A percentile compares a stretch with the other conserved stretches of the same genome.
Conservation (phyloP, 2,888 invertebrate species). For the Stenotaenia linearis region DNA sequence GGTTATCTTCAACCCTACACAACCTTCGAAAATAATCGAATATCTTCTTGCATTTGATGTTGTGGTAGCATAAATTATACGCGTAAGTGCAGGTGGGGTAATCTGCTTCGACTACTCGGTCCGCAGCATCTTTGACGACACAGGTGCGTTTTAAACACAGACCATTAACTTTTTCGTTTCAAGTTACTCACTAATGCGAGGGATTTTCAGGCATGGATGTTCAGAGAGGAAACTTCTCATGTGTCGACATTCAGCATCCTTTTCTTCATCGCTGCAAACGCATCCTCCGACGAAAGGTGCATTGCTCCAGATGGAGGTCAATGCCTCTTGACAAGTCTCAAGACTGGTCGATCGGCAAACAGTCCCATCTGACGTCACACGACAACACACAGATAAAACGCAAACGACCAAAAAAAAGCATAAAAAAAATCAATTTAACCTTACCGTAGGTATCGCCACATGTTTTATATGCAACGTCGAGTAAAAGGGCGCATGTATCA, state of each 20-base stretch:
- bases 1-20: constrained; percentile 2
- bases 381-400: neutral
- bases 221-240: constrained; percentile 89
- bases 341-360: constrained; percentile 27
- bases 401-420: too few relatives aligned
- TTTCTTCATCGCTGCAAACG: constrained; percentile 81
- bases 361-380: neutral
- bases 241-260: constrained; percentile 86
- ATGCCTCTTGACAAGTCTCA: constrained; percentile 78
- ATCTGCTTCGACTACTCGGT: neutral
- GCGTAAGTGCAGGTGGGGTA: constrained; percentile 15
- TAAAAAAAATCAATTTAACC: too few relatives aligned
- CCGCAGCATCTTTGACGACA: neutral
- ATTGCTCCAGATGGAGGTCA: constrained; percentile 81
- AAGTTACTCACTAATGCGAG: constrained; percentile 17
- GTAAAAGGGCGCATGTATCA: constrained; percentile 79
- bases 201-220: constrained; percentile 64
- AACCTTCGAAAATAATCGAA: neutral
- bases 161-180: neutral
- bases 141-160: neutral
- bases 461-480: constrained; percentile 84
- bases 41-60: constrained; percentile 27
- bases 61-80: neutral
- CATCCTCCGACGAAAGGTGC: constrained; percentile 91
- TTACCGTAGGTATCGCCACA: constrained; percentile 56